Percentiles rank a stretch among this genome's conserved stretches.
Conservation (phyloP, 2,888 invertebrate genomes). For the Limnephilus lunatus region DNA sequence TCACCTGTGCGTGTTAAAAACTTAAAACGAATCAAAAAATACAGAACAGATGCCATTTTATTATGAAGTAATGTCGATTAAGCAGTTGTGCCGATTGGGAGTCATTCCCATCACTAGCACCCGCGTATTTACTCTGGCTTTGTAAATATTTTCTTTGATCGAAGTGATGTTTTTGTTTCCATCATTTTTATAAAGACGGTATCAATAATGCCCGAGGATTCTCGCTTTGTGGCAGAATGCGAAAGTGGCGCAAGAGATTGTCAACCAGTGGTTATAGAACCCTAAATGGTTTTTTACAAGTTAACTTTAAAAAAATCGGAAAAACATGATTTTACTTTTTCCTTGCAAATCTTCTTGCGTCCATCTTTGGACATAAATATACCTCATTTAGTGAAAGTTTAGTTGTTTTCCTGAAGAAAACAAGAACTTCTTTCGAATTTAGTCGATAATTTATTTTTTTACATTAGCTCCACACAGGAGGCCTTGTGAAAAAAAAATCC, state of each 20-base stretch:
- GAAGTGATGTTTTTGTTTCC: slow-evolving; percentile 60
- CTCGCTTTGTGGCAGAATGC: not conserved
- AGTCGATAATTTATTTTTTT: too few species aligned
- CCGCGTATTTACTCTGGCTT: slow-evolving; percentile 48
- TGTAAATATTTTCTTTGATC: slow-evolving; percentile 62
- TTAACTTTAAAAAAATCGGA: not conserved
- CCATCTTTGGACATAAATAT: not conserved
- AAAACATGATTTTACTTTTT: not conserved
- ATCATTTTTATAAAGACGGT: slow-evolving; percentile 56
- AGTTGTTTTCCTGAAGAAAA: not conserved
- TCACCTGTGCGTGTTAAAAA: slow-evolving; percentile 16
- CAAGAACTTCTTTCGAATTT: not conserved
- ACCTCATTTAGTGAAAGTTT: not conserved
- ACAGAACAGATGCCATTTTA: not conserved
- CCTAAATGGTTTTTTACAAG: too few species aligned
- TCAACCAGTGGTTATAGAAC: not conserved
- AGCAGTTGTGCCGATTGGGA: not conserved
- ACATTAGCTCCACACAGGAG: too few species aligned
- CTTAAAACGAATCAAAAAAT: not conserved
- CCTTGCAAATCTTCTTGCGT: not conserved
- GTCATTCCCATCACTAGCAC: slow-evolving; percentile 19
- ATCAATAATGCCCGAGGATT: slow-evolving; percentile 50
- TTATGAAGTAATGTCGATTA: slow-evolving; percentile 8
- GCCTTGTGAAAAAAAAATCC: too few species aligned
- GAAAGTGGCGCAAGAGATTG: not conserved